phyloP scores from a whole-genome alignment of 1,140 invertebrate genomes.

The Drosophila ananassae region DNA sequence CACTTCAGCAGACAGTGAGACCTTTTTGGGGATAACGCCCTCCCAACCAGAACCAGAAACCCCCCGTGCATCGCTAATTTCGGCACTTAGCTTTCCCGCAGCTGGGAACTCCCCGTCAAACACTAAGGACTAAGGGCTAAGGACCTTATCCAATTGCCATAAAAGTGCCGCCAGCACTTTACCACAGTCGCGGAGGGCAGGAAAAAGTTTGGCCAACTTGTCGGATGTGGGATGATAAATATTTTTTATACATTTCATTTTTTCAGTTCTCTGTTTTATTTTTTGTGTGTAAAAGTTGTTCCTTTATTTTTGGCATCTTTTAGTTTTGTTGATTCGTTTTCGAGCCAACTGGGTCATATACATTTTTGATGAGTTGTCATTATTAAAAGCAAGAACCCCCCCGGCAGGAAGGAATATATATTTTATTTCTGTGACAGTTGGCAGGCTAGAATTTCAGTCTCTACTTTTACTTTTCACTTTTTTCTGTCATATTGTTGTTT shows the following conservation, averaged over 20 bases:
- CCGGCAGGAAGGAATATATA: constrained; percentile 35
- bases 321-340: constrained; percentile 45
- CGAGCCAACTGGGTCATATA: constrained; percentile 76
- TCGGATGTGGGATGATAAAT: constrained; percentile 43
- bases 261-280: constrained; percentile 26
- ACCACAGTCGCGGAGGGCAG: constrained; percentile 13
- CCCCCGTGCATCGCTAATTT: constrained; percentile 58
- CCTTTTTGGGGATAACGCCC: constrained; percentile 1
- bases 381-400: constrained; percentile 63
- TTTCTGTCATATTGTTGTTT: constrained; percentile 8
- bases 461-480: constrained; percentile 38
- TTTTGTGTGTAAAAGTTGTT: constrained; percentile 22
- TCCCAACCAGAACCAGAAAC: not conserved
- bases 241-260: constrained; percentile 33
- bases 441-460: constrained; percentile 40
- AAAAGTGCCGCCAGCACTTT: constrained; percentile 65
- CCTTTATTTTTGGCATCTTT: constrained; percentile 57
- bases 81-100: constrained; percentile 66
- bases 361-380: constrained; percentile 82
- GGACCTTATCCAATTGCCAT: constrained; percentile 73
- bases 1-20: constrained; percentile 12
- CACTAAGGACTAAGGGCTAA: constrained; percentile 53
- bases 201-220: constrained; percentile 66
- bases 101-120: constrained; percentile 50
- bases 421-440: constrained; percentile 80